phyloP scores from a whole-genome alignment of 2,797 vertebrate genomes.

The Dryobates pubescens region DNA sequence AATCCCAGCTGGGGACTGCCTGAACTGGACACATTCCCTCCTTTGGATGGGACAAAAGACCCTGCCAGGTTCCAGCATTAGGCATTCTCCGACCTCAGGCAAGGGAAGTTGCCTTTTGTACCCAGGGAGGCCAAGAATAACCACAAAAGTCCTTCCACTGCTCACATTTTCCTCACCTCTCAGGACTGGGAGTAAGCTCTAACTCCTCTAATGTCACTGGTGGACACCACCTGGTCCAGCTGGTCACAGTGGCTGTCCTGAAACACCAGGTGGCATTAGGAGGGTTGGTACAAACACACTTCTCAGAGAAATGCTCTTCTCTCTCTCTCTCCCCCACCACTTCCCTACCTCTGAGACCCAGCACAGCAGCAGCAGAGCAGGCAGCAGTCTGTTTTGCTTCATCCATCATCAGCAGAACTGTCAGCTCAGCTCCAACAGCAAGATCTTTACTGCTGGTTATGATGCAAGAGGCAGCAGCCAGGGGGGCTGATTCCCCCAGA shows the following conservation, averaged over 20 bases:
- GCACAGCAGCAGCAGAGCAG: background rate
- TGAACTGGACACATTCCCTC: background rate
- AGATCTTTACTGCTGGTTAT: constrained; percentile 42
- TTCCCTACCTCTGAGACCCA: background rate
- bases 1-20: background rate
- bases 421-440: constrained; percentile 50
- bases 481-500: constrained; percentile 34
- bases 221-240: background rate
- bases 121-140: background rate
- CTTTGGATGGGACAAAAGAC: background rate
- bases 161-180: background rate
- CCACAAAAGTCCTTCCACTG: background rate
- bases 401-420: constrained; percentile 52
- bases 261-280: background rate
- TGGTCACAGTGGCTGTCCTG: background rate
- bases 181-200: background rate
- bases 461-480: constrained; percentile 50
- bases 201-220: background rate
- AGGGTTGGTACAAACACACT: background rate
- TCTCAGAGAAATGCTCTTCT: background rate
- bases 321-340: background rate
- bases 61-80: background rate
- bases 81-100: background rate
- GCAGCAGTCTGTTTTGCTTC: constrained; percentile 6
- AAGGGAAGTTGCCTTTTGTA: background rate